Evolutionary conservation across 2,797 vertebrate species (phyloP).

Genomic region (Notamacropus eugenii): DNA sequence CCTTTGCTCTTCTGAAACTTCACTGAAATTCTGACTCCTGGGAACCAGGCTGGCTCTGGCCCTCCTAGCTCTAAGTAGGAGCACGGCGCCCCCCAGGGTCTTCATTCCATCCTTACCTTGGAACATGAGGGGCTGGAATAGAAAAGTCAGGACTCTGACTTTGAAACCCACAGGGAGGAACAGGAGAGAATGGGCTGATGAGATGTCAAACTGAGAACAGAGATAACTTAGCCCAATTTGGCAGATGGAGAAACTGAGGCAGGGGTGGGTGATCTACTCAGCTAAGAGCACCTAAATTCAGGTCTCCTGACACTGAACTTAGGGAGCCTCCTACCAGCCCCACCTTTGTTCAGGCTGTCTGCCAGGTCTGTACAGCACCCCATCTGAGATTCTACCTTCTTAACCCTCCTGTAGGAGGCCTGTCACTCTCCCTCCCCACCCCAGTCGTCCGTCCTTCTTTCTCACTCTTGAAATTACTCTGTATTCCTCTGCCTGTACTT

Average conservation of each 20-base stretch:
- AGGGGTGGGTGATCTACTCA: too few relatives aligned
- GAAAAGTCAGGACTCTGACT: slow-evolving; percentile 2
- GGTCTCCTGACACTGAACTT: not conserved
- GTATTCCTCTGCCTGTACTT: too few relatives aligned
- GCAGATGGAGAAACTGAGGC: too few relatives aligned
- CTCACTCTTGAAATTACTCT: not conserved
- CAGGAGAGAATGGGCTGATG: not conserved
- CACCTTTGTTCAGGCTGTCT: not conserved
- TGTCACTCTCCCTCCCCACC: not conserved
- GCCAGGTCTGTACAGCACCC: not conserved
- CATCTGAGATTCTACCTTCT: not conserved
- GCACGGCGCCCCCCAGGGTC: not conserved
- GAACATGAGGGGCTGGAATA: too few relatives aligned
- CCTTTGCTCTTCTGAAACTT: slow-evolving; percentile 76
- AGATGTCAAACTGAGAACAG: not conserved
- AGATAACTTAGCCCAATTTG: not conserved
- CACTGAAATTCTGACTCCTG: slow-evolving; percentile 77
- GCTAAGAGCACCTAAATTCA: too few relatives aligned
- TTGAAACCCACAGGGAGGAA: not conserved
- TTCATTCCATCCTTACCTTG: not conserved
- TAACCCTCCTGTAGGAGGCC: not conserved
- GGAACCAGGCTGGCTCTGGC: not conserved
- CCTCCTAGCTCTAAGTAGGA: not conserved
- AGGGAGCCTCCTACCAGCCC: not conserved
- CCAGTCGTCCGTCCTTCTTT: not conserved